These are phyloP conservation scores for Parotocinclus haroldoi DNA, from an alignment of 2,797 vertebrate genomes.

Conservation along the genomic window DNA sequence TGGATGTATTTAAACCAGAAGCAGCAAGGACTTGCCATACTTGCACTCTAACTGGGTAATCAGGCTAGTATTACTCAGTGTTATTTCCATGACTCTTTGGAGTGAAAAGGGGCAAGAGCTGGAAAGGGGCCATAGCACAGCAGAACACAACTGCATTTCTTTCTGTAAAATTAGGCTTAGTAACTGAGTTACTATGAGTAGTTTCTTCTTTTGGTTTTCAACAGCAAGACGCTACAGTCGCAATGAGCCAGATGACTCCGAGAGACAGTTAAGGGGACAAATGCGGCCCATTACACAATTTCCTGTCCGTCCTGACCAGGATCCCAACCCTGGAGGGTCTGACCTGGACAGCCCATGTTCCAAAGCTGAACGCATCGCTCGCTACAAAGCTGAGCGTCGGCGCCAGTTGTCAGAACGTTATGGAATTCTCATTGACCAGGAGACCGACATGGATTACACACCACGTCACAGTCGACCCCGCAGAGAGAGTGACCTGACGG, in stretches of 20 bases:
- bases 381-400: constrained; percentile 94
- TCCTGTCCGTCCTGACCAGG: constrained; percentile 57
- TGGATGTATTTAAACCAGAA: too few species aligned
- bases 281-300: constrained; percentile 63
- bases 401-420: constrained; percentile 94
- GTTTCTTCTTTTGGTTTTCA: constrained; percentile 7
- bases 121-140: too few species aligned
- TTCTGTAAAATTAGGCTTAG: too few species aligned
- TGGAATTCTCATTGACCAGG: constrained; percentile 86
- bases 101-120: too few species aligned
- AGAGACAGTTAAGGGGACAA: constrained; percentile 71
- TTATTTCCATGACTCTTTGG: too few species aligned
- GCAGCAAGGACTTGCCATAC: too few species aligned
- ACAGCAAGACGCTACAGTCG: constrained; percentile 80
- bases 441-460: constrained; percentile 77
- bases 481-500: constrained; percentile 66
- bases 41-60: too few species aligned
- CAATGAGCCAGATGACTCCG: constrained; percentile 73
- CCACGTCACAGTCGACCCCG: constrained; percentile 72
- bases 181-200: neutral
- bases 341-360: constrained; percentile 78
- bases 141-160: too few species aligned
- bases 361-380: constrained; percentile 93
- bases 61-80: too few species aligned
- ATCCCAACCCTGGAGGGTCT: constrained; percentile 61